phyloP scores from a whole-genome alignment of 2,888 invertebrate species.

The Hypselothyrea guttata region DNA sequence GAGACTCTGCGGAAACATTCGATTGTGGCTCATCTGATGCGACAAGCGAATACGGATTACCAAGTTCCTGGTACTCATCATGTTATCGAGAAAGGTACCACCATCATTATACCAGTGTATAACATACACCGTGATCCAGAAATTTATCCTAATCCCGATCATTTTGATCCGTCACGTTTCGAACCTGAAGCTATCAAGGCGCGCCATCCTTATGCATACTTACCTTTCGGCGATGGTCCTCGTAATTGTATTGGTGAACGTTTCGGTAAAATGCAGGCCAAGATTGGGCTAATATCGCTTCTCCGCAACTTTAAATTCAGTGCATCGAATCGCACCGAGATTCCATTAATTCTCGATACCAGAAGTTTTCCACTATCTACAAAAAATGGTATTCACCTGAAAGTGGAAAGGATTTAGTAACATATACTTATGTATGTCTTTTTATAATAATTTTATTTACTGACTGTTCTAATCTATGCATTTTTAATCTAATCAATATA shows the following conservation, averaged over 20 bases:
- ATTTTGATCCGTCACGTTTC: constrained; percentile 9
- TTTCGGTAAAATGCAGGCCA: constrained; percentile 78
- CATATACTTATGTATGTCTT: neutral
- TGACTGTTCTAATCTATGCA: too few relatives aligned
- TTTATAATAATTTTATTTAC: too few relatives aligned
- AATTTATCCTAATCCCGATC: constrained; percentile 13
- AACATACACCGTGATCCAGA: constrained; percentile 84
- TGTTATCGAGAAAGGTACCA: constrained; percentile 80
- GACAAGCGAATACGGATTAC: constrained; percentile 83
- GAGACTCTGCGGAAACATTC: constrained; percentile 85
- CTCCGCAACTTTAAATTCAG: constrained; percentile 23
- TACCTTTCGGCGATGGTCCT: constrained; percentile 80
- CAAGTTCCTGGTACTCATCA: constrained; percentile 82
- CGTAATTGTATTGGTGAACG: constrained; percentile 78
- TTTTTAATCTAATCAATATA: too few relatives aligned
- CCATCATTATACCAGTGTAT: constrained; percentile 69
- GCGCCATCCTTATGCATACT: constrained; percentile 78
- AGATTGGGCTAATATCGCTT: constrained; percentile 73
- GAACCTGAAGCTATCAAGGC: constrained; percentile 48
- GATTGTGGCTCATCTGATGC: constrained; percentile 83
- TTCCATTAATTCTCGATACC: constrained; percentile 18
- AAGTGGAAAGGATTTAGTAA: constrained; percentile 38
- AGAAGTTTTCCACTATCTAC: neutral
- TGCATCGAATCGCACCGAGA: constrained; percentile 23
- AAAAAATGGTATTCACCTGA: constrained; percentile 46